Evolutionary conservation across 2,888 invertebrate genomes (phyloP), one percentile per base, ranked within the genome.

Genomic region (Gymnosoma rotundatum): DNA sequence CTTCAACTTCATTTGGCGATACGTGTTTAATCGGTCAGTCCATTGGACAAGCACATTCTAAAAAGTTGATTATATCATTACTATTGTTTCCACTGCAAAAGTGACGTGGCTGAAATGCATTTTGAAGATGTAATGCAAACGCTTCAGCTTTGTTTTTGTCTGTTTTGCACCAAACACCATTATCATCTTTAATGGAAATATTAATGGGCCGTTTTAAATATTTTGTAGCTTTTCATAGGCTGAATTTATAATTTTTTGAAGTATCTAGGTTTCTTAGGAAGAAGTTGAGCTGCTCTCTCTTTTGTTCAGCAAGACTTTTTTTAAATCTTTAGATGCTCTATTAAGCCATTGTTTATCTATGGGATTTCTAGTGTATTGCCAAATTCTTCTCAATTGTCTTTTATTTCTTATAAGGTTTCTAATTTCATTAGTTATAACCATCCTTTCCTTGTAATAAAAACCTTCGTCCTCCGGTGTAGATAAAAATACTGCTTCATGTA

Each of bases 1-100:
- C 58, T 16, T 12, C 32, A 16, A 58, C 58, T 58, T 58, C 58
- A 32, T 58, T 58, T 14, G 32, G 58, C 16, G 25, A 58, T 58
- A 58, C 5, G 14, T 58, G 21, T 32, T 58, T 58, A 14, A 58
- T 58, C 0, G 32, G 58, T 16, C 58, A 58, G 16, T 58, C 16
- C 21, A 58, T 32, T 25, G 58, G 25, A 58, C 42, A 42, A 12
- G 42, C 42, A 42, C 10, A 42, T 12, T 42, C 12, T 42, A 42
- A 42, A 42, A 42, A 42, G 42, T 9, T 12, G 12, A 12, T 12
- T 42, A 42, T 42, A 12, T 42, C 12, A 42, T 12, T 42, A 9
- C 1, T 42, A 42, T 42, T 42, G 9, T 9, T 42, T 42, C 12
- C 42, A 5, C 42, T 42, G 42, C 42, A 42, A 9, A 42, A 42